A percentile compares a stretch with the other conserved stretches of the same genome.
These are phyloP conservation scores for Thysanoteuthis rhombus DNA, from an alignment of 2,888 invertebrate species.

Conservation along the genomic window DNA sequence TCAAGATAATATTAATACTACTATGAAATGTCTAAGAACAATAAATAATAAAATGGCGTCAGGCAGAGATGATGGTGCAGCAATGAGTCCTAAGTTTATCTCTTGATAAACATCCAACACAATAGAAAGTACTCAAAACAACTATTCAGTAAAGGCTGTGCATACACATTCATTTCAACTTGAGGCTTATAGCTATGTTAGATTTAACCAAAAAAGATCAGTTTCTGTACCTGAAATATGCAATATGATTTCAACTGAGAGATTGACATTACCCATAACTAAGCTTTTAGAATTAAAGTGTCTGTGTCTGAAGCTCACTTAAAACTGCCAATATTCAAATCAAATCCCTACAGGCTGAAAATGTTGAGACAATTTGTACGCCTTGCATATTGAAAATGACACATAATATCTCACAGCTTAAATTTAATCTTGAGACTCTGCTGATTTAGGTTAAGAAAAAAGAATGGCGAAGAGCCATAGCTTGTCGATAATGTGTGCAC, in stretches of 20 bases:
- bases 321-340: not conserved
- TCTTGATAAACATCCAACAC: not conserved
- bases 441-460: no score
- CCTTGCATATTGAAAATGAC: not conserved
- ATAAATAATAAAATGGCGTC: not conserved
- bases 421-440: no score
- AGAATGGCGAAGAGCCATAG: no score
- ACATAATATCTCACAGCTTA: not conserved
- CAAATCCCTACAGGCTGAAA: not conserved
- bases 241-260: not conserved
- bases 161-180: not conserved
- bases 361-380: not conserved
- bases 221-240: not conserved
- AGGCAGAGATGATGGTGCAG: not conserved
- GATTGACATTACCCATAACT: not conserved
- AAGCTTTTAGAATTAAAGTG: not conserved
- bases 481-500: no score
- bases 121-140: not conserved
- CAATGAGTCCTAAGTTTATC: not conserved
- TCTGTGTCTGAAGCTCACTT: not conserved
- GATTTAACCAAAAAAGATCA: not conserved
- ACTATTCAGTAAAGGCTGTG: not conserved
- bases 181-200: not conserved
- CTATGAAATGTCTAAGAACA: not conserved
- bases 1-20: no score